Evolutionary conservation across 2,797 vertebrate genomes (phyloP).

Genomic region (Bradypodion ventrale): DNA sequence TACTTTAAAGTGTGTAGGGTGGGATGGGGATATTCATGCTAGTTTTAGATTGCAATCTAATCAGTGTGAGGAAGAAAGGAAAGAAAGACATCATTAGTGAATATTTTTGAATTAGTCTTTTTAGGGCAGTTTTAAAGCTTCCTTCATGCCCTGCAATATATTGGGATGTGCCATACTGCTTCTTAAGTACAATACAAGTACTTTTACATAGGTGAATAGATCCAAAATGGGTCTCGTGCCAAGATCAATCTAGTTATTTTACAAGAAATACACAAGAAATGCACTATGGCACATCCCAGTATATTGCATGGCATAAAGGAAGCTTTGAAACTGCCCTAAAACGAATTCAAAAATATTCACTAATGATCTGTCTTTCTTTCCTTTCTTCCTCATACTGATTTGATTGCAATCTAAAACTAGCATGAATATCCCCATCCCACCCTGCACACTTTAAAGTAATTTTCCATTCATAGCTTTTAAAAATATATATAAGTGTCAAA

Average conservation of each 20-base stretch:
- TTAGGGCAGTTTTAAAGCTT: conserved; percentile 55
- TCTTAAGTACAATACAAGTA: background rate
- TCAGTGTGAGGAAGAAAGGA: conserved; percentile 25
- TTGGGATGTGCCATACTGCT: conserved; percentile 68
- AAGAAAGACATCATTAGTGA: conserved; percentile 4
- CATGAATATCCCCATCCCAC: background rate
- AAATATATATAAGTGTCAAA: conserved; percentile 38
- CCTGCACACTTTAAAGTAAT: conserved; percentile 19
- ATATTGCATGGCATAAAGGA: conserved; percentile 63
- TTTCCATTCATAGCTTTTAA: conserved; percentile 2
- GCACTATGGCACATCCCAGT: conserved; percentile 68
- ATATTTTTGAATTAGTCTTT: conserved; percentile 25
- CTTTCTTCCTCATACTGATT: conserved; percentile 28
- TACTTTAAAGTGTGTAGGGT: conserved; percentile 19
- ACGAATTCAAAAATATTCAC: conserved; percentile 15
- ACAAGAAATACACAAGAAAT: too few species aligned
- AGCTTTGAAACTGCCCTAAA: conserved; percentile 55
- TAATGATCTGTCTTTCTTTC: conserved; percentile 2
- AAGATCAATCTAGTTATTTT: conserved; percentile 41
- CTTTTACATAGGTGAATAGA: conserved; percentile 52
- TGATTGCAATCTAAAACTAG: conserved; percentile 26
- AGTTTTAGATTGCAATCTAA: conserved; percentile 19
- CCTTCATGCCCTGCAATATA: conserved; percentile 64
- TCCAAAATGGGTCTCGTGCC: conserved; percentile 45
- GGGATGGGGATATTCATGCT: background rate